phyloP scores from a whole-genome alignment of 1,140 invertebrate genomes.

The Theocolax elegans region DNA sequence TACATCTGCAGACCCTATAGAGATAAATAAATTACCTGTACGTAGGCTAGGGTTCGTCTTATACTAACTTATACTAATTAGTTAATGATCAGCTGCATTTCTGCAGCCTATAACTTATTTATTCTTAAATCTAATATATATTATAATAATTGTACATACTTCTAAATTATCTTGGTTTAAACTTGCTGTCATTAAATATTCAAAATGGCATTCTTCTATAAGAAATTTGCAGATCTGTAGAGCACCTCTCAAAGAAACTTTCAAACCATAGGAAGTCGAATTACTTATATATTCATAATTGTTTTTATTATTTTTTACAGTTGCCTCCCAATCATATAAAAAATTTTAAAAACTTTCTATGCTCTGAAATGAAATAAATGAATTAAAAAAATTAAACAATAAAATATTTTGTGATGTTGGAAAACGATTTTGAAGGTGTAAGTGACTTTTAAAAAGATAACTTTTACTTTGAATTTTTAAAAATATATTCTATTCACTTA shows the following conservation, averaged over 20 bases:
- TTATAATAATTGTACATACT: too few relatives aligned
- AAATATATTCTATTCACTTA: not conserved
- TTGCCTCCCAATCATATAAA: not conserved
- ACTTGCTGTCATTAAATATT: conserved; percentile 30
- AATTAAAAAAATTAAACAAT: not conserved
- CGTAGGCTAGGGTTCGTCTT: too few relatives aligned
- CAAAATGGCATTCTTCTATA: conserved; percentile 12
- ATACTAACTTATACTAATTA: too few relatives aligned
- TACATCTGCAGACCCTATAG: too few relatives aligned
- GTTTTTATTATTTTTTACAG: not conserved
- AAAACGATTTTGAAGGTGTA: too few relatives aligned
- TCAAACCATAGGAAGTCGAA: not conserved
- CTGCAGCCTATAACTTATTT: too few relatives aligned
- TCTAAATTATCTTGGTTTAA: conserved; percentile 18
- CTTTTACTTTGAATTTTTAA: too few relatives aligned
- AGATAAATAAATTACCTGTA: too few relatives aligned
- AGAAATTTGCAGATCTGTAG: conserved; percentile 25
- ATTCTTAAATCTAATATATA: too few relatives aligned
- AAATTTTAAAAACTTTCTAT: not conserved
- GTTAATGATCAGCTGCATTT: too few relatives aligned
- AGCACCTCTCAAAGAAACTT: conserved; percentile 14
- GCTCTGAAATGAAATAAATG: not conserved
- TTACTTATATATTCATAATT: not conserved
- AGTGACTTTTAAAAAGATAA: too few relatives aligned
- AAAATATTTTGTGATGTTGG: not conserved